Evolutionary conservation across 2,888 invertebrate species (phyloP), one percentile per base, ranked within the genome.

Genomic region (Phyllotreta cruciferae): DNA sequence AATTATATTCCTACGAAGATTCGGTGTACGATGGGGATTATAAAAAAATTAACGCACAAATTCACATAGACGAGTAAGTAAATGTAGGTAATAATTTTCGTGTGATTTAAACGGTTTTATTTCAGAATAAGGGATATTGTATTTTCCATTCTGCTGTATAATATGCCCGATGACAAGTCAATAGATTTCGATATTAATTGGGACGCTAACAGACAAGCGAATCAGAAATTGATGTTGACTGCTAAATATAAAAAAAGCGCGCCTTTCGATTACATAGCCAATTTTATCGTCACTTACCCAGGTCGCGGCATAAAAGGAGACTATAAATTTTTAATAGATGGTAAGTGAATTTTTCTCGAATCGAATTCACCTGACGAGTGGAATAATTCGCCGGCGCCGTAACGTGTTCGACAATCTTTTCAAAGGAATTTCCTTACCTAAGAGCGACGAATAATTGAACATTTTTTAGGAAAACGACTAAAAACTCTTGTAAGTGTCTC

Each of bases 141-240:
- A 75, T 78, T 93, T 2, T 85, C 86, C 0, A 82, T 88, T 66
- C 87, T 87, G 64, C 85, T 88, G 1, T 83, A 87, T 67, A 84
- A 87, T 42, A 84, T 86, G 6, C 82, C 84, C 0, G 79, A 81
- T 8, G 85, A 86, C 56, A 91, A 91, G 75, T 87, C 89, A 34
- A 81, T 90, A 0, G 88, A 88, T 3, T 81, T 91, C 1, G 90
- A 91, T 60, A 78, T 94, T 11, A 91, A 92, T 78, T 94, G 93
- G 93, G 93, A 94, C 75, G 92, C 92, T 0, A 93, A 93, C 79
- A 84, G 93, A 6, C 91, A 93, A 81, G 93, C 93, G 0, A 86
- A 88, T 50, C 88, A 91, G 77, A 90, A 89, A 77, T 82, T 91
- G 65, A 84, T 85, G 69, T 80, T 86, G 0, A 85, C 86, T 58